Base-by-base conservation (phyloP, 37 sponge, comb jelly and placozoan genomes). In the Agelas oroides region DNA sequence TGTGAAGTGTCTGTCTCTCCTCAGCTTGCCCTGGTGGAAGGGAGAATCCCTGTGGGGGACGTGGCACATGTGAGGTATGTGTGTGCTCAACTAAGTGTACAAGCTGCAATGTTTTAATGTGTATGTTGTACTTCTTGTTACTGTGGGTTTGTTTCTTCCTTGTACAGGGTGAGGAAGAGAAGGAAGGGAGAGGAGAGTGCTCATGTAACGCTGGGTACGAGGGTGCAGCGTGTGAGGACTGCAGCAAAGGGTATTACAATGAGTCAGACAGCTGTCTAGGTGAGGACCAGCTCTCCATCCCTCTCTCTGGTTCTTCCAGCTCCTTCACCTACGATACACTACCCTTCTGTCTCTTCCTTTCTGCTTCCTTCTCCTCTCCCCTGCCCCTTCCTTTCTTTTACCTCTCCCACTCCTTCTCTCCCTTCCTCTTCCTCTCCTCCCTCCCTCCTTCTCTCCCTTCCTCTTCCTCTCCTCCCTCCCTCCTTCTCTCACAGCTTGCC, bases 11-110 rank as follows among this genome's bases (percentile, higher is more conserved):
- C n/a, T 61, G 0, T 60, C 40, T 31, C 35, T 58, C 14, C 20
- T 1, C 32, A 81, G 95, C 81, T 30, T 97, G 97, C 73, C 95
- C 97, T 38, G 97, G 97, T 3, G 95, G 93, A 1, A 69, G 59
- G 1, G 92, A 92, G 17, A 59, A 83, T 15, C 86, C 92, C 0
- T 97, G 97, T 68, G 81, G 90, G 64, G 93, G 93, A 0, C 86
- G 83, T 61, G 97, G 97, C 23, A 82, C 65, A 36, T 97, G 97
- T 80, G 73, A 75, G 67, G 97, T 97, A 33, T 70, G 86, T 87
- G 16, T 38, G 37, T 24, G 20, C 17, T 17, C n/a, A n/a, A 30
- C 20, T 67, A 24, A 67, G 19, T 67, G 17, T 67, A 18, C 16
- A 16, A 24, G 16, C 20, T 23, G n/a, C n/a, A n/a, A n/a, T n/a